Conservation (phyloP, 2,888 invertebrate species). For the Caenorhabditis doughertyi region DNA sequence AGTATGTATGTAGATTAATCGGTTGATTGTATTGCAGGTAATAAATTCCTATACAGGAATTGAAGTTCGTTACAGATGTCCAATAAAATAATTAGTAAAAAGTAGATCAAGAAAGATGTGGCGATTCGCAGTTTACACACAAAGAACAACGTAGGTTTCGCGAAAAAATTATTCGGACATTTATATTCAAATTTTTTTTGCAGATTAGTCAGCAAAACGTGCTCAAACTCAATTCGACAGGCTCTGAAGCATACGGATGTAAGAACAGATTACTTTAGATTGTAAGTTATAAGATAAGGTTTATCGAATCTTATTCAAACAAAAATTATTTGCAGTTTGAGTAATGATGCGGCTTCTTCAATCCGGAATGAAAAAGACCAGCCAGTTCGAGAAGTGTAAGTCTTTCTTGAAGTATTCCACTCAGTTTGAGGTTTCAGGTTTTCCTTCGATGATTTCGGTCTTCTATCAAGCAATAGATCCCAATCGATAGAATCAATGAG, state of each 20-base stretch:
- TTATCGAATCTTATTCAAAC: not conserved
- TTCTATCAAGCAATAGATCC: conserved; percentile 41
- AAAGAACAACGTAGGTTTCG: conserved; percentile 44
- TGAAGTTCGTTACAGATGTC: conserved; percentile 18
- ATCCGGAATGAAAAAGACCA: conserved; percentile 33
- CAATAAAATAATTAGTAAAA: not conserved
- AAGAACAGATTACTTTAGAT: conserved; percentile 41
- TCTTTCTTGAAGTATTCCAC: not conserved
- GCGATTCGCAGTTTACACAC: conserved; percentile 56
- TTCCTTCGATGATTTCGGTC: conserved; percentile 62
- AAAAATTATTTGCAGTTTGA: conserved; percentile 21
- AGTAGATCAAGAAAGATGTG: conserved; percentile 43
- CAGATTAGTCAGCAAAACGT: conserved; percentile 53
- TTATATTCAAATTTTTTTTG: not conserved
- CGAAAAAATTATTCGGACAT: not conserved
- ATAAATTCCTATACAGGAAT: conserved; percentile 55
- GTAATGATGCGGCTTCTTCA: conserved; percentile 29
- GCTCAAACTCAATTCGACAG: conserved; percentile 26
- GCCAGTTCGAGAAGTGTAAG: conserved; percentile 50
- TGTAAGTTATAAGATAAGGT: conserved; percentile 44
- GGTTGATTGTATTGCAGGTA: conserved; percentile 57
- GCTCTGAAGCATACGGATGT: conserved; percentile 53
- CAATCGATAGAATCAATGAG: conserved; percentile 47
- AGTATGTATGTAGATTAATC: no score
- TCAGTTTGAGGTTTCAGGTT: conserved; percentile 18